Evolutionary conservation across 2,888 invertebrate species (phyloP), one percentile per base, ranked within the genome.

Genomic region (Octonoba sinensis): DNA sequence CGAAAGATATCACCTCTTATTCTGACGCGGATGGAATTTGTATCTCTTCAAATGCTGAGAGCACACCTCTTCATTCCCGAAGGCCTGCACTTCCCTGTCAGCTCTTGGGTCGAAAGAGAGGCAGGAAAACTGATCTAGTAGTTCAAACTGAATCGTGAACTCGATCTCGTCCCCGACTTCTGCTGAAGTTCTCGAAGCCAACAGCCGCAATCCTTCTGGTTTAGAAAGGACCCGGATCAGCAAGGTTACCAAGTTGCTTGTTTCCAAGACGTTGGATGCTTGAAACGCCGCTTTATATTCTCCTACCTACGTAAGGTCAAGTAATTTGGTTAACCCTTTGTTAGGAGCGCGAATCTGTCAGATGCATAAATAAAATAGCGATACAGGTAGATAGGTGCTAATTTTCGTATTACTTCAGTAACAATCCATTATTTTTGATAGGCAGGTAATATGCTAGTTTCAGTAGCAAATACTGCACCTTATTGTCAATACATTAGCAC

Each of bases 61-160:
- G 56, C 82, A 82, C 3, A 66, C 72, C 1, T 76, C 62, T 46
- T 71, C 64, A 11, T 56, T 59, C 13, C 71, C 71, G 47, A 82
- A 82, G 1, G 82, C 54, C 18, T 76, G 76, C 22, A 59, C 27
- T 11, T 20, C 54, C n/a, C 64, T 72, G 0, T 67, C 82, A 22
- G 76, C 82, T 11, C 59, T 60, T 3, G 82, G 66, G 44, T 71
- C 71, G 57, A 82, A 82, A 1, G 62, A 24, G 18, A 76, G 46
- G 47, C 82, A 82, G 0, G 82, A 76, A 36, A 72, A 76, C 0
- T 46, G 51, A 27, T 82, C 76, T 8, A 56, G 46, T 1, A 62
- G 72, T 20, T 54, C 49, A 47, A 76, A 76, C 18, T 51, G 20
- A 2, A 82, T 71, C n/a, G 27, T 60, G 49, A 82, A 82, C 15